Evolutionary conservation across 2,888 invertebrate genomes (phyloP).

Genomic region (Harpalus rubripes): DNA sequence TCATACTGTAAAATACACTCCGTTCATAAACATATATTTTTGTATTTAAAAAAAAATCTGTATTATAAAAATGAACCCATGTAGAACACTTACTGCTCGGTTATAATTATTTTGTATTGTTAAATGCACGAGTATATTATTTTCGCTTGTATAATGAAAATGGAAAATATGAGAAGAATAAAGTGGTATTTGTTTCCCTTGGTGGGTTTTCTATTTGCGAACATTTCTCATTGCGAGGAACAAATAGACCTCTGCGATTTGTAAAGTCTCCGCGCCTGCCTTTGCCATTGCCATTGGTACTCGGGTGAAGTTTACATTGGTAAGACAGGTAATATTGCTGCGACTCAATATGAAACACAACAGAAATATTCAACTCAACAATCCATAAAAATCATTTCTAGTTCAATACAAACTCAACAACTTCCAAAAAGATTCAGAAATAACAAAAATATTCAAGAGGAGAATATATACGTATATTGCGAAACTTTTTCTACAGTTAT

Average conservation of each 20-base stretch:
- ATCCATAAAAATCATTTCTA: constrained; percentile 23
- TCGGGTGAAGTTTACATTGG: not conserved
- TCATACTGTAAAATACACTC: too few relatives aligned
- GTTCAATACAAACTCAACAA: constrained; percentile 18
- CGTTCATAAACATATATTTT: too few relatives aligned
- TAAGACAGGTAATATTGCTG: constrained; percentile 26
- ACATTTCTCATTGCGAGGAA: constrained; percentile 10
- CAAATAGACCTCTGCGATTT: constrained; percentile 4
- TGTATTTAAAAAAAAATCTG: too few relatives aligned
- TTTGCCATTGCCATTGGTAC: not conserved
- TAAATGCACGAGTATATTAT: not conserved
- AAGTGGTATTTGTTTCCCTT: not conserved
- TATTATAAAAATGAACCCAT: too few relatives aligned
- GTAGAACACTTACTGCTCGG: too few relatives aligned
- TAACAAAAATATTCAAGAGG: constrained; percentile 10
- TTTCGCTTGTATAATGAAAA: not conserved
- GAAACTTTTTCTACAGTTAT: not conserved
- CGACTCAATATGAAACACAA: constrained; percentile 16
- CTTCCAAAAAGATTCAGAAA: constrained; percentile 26
- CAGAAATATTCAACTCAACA: constrained; percentile 27
- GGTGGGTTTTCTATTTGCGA: constrained; percentile 5
- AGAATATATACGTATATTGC: not conserved
- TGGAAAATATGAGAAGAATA: not conserved
- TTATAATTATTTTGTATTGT: not conserved
- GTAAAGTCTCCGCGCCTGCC: not conserved